Evolutionary conservation across 2,797 vertebrate genomes (phyloP).

Genomic region (Sebastes baramenuke): DNA sequence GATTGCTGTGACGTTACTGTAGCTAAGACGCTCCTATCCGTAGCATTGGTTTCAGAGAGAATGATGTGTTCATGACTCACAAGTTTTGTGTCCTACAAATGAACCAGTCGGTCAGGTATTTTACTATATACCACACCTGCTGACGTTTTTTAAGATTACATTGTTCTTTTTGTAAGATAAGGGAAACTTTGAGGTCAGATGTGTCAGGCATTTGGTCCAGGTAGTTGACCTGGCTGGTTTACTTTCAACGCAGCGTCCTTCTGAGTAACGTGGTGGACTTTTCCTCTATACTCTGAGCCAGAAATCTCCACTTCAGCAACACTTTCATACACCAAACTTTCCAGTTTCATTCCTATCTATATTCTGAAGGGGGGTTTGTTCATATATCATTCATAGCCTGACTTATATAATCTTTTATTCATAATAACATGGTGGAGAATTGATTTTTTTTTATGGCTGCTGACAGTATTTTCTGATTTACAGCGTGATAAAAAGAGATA

Average conservation of each 20-base stretch:
- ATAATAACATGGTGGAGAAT: background rate
- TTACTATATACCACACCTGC: conserved; percentile 17
- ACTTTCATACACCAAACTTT: too few species aligned
- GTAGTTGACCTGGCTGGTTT: background rate
- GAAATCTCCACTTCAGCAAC: too few species aligned
- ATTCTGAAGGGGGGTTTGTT: background rate
- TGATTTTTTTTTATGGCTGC: background rate
- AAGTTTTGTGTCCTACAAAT: background rate
- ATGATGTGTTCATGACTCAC: background rate
- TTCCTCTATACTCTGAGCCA: background rate
- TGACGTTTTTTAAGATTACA: background rate
- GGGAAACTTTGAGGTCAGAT: background rate
- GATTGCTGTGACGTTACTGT: background rate
- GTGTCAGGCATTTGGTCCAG: background rate
- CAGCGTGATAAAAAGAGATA: background rate
- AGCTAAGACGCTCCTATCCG: background rate
- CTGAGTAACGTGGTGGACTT: background rate
- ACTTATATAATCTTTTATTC: background rate
- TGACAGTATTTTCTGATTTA: background rate
- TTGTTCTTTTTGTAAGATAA: conserved; percentile 17
- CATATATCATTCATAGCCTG: background rate
- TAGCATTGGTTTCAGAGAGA: background rate
- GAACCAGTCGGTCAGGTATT: conserved; percentile 24
- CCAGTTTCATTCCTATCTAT: too few species aligned
- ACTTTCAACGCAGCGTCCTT: background rate